phyloP scores from a whole-genome alignment of 2,113 vertebrate species.

The Notiomystis cincta region DNA sequence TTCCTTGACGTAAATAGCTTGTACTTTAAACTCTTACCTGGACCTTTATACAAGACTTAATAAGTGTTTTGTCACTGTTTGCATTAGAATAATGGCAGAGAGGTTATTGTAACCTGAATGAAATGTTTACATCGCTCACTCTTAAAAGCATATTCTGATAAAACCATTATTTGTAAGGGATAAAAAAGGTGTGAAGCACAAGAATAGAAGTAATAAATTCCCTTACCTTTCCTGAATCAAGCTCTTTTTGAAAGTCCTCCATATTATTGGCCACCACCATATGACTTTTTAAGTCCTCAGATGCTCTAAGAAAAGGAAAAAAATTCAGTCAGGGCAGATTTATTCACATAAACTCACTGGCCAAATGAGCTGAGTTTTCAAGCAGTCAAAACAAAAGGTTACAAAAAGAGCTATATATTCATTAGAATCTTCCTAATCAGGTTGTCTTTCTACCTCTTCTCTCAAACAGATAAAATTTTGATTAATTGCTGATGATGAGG shows the following conservation, averaged over 20 bases:
- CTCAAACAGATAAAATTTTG: not conserved
- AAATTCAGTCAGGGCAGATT: not conserved
- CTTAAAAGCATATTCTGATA: not conserved
- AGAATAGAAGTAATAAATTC: not conserved
- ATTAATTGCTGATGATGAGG: not conserved
- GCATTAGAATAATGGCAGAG: not conserved
- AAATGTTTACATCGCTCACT: not conserved
- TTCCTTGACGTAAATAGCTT: constrained; percentile 19
- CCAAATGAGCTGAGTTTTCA: not conserved
- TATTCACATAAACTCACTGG: not conserved
- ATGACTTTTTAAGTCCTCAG: constrained; percentile 83
- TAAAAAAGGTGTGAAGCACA: not conserved
- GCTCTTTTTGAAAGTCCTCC: constrained; percentile 89
- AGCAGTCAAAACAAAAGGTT: not conserved
- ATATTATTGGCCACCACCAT: constrained; percentile 88
- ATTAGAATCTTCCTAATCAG: not conserved
- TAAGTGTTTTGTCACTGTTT: not conserved
- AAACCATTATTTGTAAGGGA: not conserved
- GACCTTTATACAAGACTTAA: not conserved
- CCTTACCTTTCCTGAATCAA: constrained; percentile 91
- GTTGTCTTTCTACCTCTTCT: not conserved
- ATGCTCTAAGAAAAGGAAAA: constrained; percentile 74
- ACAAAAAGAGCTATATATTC: not conserved
- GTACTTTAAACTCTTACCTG: constrained; percentile 32
- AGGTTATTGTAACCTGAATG: not conserved